These are phyloP conservation scores for Actenoides hombroni DNA, from an alignment of 2,113 vertebrate species.

Conservation along the genomic window DNA sequence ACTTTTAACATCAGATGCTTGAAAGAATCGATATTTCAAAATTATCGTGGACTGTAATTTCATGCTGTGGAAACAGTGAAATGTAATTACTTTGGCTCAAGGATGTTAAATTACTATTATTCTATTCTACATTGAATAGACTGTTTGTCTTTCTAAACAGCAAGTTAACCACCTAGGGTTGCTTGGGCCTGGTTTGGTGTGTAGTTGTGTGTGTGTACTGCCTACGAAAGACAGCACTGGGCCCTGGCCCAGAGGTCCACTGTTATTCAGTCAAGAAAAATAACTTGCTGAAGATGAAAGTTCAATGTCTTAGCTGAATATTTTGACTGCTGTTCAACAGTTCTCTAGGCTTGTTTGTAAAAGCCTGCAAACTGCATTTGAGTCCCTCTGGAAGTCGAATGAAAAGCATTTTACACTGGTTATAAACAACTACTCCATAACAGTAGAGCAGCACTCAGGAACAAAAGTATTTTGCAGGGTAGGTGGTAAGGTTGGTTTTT, in stretches of 20 bases:
- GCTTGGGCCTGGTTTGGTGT: background rate
- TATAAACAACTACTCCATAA: background rate
- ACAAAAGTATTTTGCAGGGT: background rate
- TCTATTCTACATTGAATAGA: constrained; percentile 48
- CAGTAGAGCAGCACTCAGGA: background rate
- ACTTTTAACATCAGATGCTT: constrained; percentile 18
- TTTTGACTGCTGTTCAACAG: background rate
- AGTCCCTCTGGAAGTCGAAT: background rate
- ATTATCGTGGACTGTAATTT: constrained; percentile 60
- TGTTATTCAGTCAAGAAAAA: background rate
- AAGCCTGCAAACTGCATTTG: background rate
- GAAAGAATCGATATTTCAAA: constrained; percentile 52
- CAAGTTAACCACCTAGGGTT: constrained; percentile 46
- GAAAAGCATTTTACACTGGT: background rate
- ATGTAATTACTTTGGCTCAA: constrained; percentile 69
- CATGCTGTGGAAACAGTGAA: constrained; percentile 55
- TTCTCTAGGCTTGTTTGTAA: background rate
- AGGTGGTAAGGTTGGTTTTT: background rate
- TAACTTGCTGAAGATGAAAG: background rate
- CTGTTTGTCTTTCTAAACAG: constrained; percentile 67
- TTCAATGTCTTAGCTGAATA: background rate
- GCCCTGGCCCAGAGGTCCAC: background rate
- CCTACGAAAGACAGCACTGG: background rate
- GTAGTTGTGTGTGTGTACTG: background rate
- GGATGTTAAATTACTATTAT: constrained; percentile 73